Percentiles rank a stretch among this genome's conserved stretches.
These are phyloP conservation scores for Bellardia bayeri DNA, from an alignment of 2,888 invertebrate genomes.

Conservation along the genomic window DNA sequence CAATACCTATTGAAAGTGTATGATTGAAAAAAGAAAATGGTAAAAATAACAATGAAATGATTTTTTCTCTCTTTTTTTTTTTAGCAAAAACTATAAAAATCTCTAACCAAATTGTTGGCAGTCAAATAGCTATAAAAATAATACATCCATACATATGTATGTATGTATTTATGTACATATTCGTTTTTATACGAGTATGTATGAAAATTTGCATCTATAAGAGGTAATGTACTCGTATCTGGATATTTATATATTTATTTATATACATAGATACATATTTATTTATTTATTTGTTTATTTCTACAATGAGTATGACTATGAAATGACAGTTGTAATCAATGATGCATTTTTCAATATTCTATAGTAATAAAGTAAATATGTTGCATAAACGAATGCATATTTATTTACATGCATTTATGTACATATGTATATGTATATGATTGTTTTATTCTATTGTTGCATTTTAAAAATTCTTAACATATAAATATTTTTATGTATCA, in stretches of 20 bases:
- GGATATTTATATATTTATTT: constrained; percentile 15
- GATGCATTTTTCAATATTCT: constrained; percentile 69
- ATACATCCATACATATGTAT: constrained; percentile 19
- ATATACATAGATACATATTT: constrained; percentile 5
- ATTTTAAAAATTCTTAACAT: constrained; percentile 57
- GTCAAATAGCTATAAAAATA: constrained; percentile 61
- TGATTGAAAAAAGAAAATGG: constrained; percentile 54
- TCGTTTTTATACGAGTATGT: not conserved
- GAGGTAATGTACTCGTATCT: constrained; percentile 23
- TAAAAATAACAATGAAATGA: constrained; percentile 35
- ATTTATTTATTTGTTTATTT: constrained; percentile 12
- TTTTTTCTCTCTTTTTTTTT: not conserved
- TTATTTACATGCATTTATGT: constrained; percentile 11
- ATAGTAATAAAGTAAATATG: constrained; percentile 56
- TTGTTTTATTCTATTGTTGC: constrained; percentile 15
- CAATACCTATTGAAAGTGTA: constrained; percentile 72
- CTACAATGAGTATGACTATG: constrained; percentile 24
- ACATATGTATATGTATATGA: not conserved
- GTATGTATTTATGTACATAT: no score
- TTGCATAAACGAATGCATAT: not conserved
- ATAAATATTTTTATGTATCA: constrained; percentile 46
- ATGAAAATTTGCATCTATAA: not conserved
- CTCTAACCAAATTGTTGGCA: constrained; percentile 57
- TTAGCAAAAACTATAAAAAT: constrained; percentile 46
- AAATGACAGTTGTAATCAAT: constrained; percentile 65